Conservation (phyloP, 1,140 invertebrate species). For the Lethrus apterus region DNA sequence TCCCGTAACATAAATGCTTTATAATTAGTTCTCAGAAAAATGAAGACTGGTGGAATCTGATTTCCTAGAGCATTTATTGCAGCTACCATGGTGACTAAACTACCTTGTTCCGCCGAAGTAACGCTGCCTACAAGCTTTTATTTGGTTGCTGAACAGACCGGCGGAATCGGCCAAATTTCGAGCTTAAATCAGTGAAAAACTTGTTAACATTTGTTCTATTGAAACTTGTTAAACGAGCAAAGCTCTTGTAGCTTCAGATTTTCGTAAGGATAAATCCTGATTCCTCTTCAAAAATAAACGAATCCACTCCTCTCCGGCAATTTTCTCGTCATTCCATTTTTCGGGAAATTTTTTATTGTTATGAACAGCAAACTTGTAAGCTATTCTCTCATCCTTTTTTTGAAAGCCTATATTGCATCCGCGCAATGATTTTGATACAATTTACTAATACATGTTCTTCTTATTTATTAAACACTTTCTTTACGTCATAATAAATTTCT, state of each 20-base stretch:
- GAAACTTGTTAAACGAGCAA: not conserved
- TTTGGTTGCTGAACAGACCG: constrained; percentile 26
- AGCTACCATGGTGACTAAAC: constrained; percentile 36
- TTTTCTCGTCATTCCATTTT: not conserved
- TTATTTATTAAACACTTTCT: too few species aligned
- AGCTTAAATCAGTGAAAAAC: constrained; percentile 5
- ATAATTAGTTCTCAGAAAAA: constrained; percentile 6
- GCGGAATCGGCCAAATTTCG: not conserved
- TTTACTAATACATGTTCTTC: constrained; percentile 12
- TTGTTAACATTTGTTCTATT: constrained; percentile 6
- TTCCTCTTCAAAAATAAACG: constrained; percentile 10
- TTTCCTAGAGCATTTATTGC: constrained; percentile 37
- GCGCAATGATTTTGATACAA: constrained; percentile 16
- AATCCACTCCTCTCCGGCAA: not conserved
- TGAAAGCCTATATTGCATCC: constrained; percentile 16
- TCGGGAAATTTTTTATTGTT: constrained; percentile 16
- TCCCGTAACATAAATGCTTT: constrained; percentile 6
- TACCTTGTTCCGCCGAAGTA: constrained; percentile 39
- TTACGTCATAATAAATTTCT: too few species aligned
- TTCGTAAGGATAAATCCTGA: not conserved
- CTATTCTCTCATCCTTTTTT: constrained; percentile 20
- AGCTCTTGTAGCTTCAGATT: not conserved
- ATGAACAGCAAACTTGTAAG: constrained; percentile 20
- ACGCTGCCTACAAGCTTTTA: constrained; percentile 38
- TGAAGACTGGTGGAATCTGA: constrained; percentile 29